Percentiles rank a stretch among this genome's conserved stretches.
Evolutionary conservation across 92 coral and sea anemone species (phyloP).

Genomic region (Porites evermanni): DNA sequence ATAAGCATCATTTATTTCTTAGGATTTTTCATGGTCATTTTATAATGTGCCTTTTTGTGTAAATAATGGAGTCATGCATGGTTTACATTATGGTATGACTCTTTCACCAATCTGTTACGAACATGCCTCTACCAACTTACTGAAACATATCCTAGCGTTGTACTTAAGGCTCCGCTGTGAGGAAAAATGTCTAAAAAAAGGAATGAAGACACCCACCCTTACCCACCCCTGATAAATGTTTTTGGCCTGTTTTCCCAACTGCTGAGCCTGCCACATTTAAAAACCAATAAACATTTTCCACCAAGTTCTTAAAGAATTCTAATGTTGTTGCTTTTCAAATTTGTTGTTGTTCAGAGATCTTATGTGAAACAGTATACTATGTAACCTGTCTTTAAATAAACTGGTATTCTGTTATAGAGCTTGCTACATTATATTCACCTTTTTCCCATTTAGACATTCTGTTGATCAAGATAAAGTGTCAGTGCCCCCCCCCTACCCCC

Average conservation of each 20-base stretch:
- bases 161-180: too few relatives aligned
- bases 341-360: not conserved
- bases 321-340: not conserved
- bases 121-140: too few relatives aligned
- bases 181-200: too few relatives aligned
- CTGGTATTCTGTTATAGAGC: not conserved
- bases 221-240: not conserved
- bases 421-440: not conserved
- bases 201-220: too few relatives aligned
- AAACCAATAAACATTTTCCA: not conserved
- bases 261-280: conserved; percentile 1
- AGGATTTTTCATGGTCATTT: too few relatives aligned
- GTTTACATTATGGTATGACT: too few relatives aligned
- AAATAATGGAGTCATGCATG: too few relatives aligned
- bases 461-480: not conserved
- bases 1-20: too few relatives aligned
- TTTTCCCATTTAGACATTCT: not conserved
- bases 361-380: not conserved
- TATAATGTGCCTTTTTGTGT: too few relatives aligned
- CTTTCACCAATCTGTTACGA: too few relatives aligned
- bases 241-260: conserved; percentile 3
- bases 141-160: too few relatives aligned
- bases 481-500: too few relatives aligned
- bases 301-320: not conserved
- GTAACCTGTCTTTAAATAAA: not conserved